Percentiles rank a stretch among this genome's conserved stretches.
Evolutionary conservation across 2,113 vertebrate species (phyloP).

Genomic region (Redunca redunca): DNA sequence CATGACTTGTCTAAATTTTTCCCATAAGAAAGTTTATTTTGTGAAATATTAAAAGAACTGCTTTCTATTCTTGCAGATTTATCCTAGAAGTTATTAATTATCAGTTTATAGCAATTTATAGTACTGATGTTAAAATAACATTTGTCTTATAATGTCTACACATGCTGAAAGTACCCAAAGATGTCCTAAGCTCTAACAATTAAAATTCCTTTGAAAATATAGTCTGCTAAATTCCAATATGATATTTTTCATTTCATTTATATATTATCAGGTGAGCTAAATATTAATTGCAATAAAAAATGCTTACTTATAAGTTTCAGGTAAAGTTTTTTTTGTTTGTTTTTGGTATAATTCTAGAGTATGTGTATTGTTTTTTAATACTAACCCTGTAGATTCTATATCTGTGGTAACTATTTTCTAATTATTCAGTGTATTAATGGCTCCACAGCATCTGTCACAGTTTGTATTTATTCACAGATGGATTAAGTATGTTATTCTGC

Average conservation of each 20-base stretch:
- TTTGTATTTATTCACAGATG: not conserved
- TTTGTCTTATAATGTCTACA: not conserved
- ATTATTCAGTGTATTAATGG: not conserved
- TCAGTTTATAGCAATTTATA: not conserved
- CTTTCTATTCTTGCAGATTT: not conserved
- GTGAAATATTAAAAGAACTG: slow-evolving; percentile 36
- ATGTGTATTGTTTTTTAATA: not conserved
- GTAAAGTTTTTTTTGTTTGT: not conserved
- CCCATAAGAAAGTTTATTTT: slow-evolving; percentile 55
- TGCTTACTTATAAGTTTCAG: not conserved
- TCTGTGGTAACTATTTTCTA: not conserved
- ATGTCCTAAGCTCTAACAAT: not conserved
- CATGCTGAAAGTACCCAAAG: not conserved
- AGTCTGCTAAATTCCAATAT: not conserved
- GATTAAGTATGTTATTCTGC: not conserved
- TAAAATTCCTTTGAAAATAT: not conserved
- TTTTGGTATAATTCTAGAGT: not conserved
- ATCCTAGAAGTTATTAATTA: not conserved
- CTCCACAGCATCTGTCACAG: not conserved
- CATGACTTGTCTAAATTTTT: slow-evolving; percentile 16
- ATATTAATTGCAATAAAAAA: not conserved
- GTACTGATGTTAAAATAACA: not conserved
- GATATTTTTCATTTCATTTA: not conserved
- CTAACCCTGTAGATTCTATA: not conserved
- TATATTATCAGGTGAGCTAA: not conserved